Conservation (phyloP, 2,113 vertebrate species). For the Scatophagus argus region DNA sequence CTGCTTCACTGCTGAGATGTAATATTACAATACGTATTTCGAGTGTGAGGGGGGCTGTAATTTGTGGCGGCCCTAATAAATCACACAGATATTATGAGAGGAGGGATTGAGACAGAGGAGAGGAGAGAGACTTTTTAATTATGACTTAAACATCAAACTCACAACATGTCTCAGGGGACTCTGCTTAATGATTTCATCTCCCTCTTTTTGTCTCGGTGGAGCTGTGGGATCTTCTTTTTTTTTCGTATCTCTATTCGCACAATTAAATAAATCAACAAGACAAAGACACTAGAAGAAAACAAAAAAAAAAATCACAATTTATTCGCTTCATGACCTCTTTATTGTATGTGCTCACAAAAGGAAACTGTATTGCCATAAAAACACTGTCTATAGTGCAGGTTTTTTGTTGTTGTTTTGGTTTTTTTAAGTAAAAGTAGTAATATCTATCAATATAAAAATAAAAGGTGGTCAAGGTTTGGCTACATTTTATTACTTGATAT, state of each 20-base stretch:
- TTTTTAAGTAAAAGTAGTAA: not conserved
- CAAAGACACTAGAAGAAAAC: slow-evolving; percentile 1
- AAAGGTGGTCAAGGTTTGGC: no score
- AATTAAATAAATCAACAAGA: slow-evolving; percentile 46
- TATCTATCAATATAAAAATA: no score
- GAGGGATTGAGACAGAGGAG: slow-evolving; percentile 64
- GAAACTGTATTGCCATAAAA: not conserved
- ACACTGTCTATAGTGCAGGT: not conserved
- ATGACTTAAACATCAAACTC: slow-evolving; percentile 83
- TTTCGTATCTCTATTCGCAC: slow-evolving; percentile 45
- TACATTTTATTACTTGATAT: not conserved
- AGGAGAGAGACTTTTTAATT: slow-evolving; percentile 84
- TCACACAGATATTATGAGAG: slow-evolving; percentile 75
- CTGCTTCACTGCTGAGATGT: slow-evolving; percentile 53
- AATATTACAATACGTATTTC: slow-evolving; percentile 56
- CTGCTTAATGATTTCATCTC: slow-evolving; percentile 76
- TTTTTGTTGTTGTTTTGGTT: no score
- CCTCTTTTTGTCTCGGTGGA: slow-evolving; percentile 44
- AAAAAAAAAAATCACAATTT: no score
- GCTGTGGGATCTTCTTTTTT: slow-evolving; percentile 47
- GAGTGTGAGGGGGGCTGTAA: slow-evolving; percentile 23
- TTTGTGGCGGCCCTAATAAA: slow-evolving; percentile 77
- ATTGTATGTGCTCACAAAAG: not conserved
- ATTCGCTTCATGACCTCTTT: not conserved
- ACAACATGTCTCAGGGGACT: slow-evolving; percentile 76